Percentiles rank a stretch among this genome's conserved stretches.
Evolutionary conservation across 2,797 vertebrate genomes (phyloP).

Genomic region (Glyptemys insculpta): DNA sequence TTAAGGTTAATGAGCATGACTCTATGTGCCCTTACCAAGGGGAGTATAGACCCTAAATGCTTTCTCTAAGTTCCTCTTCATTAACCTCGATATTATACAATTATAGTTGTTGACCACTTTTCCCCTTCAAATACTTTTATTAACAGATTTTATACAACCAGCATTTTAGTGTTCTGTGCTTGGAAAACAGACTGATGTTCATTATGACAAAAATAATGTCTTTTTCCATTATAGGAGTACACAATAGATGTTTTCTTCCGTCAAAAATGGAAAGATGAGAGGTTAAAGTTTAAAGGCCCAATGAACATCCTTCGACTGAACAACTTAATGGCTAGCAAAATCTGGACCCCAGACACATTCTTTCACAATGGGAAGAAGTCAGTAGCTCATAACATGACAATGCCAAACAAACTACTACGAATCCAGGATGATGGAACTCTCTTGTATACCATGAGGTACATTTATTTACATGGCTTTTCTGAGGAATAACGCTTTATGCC

Average conservation of each 20-base stretch:
- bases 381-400: conserved; percentile 99
- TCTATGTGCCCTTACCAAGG: background rate
- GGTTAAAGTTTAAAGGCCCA: conserved; percentile 95
- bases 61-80: background rate
- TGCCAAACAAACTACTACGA: conserved; percentile 96
- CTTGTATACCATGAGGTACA: conserved; percentile 96
- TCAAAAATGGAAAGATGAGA: conserved; percentile 97
- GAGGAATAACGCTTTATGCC: background rate
- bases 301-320: conserved; percentile 98
- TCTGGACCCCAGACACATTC: conserved; percentile 99
- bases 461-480: background rate
- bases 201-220: conserved; percentile 21
- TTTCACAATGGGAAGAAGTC: conserved; percentile 99
- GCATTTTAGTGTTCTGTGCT: background rate
- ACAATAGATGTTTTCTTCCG: conserved; percentile 99
- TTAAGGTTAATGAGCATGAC: background rate
- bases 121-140: background rate
- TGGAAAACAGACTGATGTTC: background rate
- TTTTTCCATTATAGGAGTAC: conserved; percentile 89
- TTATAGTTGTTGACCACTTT: background rate
- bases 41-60: background rate
- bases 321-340: conserved; percentile 99
- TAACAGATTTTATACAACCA: background rate
- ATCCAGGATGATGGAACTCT: conserved; percentile 97
- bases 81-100: background rate